phyloP scores from a whole-genome alignment of 2,797 vertebrate genomes.

The Hemitrygon akajei region DNA sequence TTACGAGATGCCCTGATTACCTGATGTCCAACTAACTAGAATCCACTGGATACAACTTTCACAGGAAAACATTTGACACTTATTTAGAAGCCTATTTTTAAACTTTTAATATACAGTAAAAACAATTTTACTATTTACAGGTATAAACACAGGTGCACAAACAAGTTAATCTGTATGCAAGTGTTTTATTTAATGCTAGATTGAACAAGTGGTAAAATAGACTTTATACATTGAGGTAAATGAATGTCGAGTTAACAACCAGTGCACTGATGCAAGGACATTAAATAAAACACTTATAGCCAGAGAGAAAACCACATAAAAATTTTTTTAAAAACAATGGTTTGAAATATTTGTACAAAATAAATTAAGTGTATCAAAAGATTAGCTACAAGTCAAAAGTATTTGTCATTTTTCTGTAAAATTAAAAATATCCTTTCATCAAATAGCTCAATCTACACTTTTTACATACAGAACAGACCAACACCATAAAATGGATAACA shows the following conservation, averaged over 20 bases:
- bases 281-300: conserved; percentile 33
- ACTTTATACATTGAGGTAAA: conserved; percentile 30
- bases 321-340: not conserved
- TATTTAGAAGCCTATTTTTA: not conserved
- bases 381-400: conserved; percentile 4
- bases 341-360: conserved; percentile 33
- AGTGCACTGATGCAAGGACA: conserved; percentile 20
- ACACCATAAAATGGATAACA: not conserved
- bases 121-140: conserved; percentile 16
- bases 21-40: too few relatives aligned
- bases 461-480: not conserved
- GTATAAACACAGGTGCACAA: conserved; percentile 8
- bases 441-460: not conserved
- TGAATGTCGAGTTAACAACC: conserved; percentile 14
- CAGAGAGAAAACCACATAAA: conserved; percentile 7
- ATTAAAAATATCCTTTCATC: conserved; percentile 17
- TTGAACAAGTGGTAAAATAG: conserved; percentile 22
- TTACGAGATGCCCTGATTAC: too few relatives aligned
- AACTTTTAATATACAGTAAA: conserved; percentile 32
- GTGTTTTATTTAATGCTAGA: conserved; percentile 33
- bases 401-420: conserved; percentile 28
- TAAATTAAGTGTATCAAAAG: conserved; percentile 34
- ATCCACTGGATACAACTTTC: too few relatives aligned
- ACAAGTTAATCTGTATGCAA: conserved; percentile 19
- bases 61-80: not conserved